Conservation (phyloP, 1,140 invertebrate species). For the Tribolium castaneum region DNA sequence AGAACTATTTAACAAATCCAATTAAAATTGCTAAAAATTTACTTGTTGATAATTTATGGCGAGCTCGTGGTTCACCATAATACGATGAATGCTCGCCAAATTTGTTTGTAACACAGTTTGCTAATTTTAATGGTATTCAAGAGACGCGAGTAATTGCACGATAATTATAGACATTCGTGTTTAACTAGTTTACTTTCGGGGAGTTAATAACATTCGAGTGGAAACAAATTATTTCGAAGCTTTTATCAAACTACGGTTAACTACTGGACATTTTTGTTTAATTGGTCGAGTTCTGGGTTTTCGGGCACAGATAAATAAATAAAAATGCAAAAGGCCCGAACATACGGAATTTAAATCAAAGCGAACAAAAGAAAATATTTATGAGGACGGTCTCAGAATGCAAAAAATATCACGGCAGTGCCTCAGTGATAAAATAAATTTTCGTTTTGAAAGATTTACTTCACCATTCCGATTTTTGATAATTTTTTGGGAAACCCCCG, state of each 20-base stretch:
- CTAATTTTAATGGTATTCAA: conserved; percentile 9
- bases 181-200: too few species aligned
- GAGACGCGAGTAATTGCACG: not conserved
- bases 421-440: not conserved
- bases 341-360: not conserved
- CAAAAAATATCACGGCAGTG: not conserved
- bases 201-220: too few species aligned
- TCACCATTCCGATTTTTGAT: not conserved
- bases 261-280: too few species aligned
- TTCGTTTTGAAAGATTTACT: not conserved
- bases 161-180: conserved; percentile 1
- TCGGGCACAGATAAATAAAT: too few species aligned
- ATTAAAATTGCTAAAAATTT: conserved; percentile 1
- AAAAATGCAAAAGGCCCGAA: not conserved
- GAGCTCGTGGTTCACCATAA: not conserved
- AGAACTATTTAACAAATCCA: conserved; percentile 16
- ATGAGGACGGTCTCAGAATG: not conserved
- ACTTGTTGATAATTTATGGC: not conserved
- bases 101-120: not conserved
- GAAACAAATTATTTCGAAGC: too few species aligned
- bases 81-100: not conserved
- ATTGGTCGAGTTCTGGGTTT: too few species aligned
- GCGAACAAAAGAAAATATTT: not conserved
- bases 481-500: not conserved
- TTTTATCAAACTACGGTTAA: too few species aligned